Conservation (phyloP, 1,140 invertebrate species). For the Galleria mellonella region DNA sequence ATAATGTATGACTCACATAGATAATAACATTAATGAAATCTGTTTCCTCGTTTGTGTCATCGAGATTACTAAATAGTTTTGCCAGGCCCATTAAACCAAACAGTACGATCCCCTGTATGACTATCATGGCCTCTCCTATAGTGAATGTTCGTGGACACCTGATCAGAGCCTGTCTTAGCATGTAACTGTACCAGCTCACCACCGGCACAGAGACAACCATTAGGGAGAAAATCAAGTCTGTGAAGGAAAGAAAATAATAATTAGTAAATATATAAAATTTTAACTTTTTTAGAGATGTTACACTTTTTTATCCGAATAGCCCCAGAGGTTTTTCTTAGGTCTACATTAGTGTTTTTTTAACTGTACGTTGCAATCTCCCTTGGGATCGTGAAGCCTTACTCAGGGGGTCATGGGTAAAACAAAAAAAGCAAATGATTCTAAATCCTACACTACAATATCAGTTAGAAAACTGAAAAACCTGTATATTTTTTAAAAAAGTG, state of each 20-base stretch:
- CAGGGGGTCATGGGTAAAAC: too few relatives aligned
- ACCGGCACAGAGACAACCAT: constrained; percentile 18
- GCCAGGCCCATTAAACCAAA: constrained; percentile 17
- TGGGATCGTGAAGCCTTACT: too few relatives aligned
- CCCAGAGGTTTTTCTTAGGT: not conserved
- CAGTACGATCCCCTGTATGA: constrained; percentile 33
- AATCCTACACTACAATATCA: too few relatives aligned
- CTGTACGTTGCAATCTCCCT: too few relatives aligned
- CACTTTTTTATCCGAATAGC: too few relatives aligned
- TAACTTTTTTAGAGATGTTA: not conserved
- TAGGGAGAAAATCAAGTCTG: constrained; percentile 39
- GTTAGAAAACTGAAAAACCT: too few relatives aligned
- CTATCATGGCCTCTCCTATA: constrained; percentile 52
- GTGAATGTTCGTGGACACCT: constrained; percentile 50
- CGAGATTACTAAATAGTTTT: constrained; percentile 19
- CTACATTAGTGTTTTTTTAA: not conserved
- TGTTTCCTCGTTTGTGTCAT: constrained; percentile 24
- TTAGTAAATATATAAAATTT: constrained; percentile 1
- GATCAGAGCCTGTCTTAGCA: constrained; percentile 27
- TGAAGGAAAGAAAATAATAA: constrained; percentile 16
- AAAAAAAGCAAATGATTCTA: too few relatives aligned
- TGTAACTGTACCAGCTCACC: constrained; percentile 22
- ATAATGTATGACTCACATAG: constrained; percentile 39
- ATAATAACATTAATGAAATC: constrained; percentile 36
- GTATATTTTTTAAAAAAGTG: too few relatives aligned